Conservation (phyloP, 1,140 invertebrate species). For the Manduca sexta region DNA sequence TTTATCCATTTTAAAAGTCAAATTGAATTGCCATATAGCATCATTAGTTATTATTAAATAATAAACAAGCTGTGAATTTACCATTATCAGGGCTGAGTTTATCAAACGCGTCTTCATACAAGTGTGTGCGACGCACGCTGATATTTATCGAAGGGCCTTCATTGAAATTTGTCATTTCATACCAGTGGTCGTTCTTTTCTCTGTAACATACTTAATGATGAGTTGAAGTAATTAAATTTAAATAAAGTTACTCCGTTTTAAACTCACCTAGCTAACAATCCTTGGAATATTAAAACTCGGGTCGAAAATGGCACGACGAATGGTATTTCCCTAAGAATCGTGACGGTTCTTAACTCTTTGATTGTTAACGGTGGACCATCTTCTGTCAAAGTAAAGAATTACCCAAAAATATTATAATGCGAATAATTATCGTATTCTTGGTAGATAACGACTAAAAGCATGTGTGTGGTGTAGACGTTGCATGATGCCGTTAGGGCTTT, state of each 20-base stretch:
- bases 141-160: slow-evolving; percentile 85
- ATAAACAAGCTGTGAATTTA: no score
- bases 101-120: slow-evolving; percentile 98
- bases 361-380: slow-evolving; percentile 88
- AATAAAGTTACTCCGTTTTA: no score
- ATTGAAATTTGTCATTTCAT: slow-evolving; percentile 81
- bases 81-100: slow-evolving; percentile 93
- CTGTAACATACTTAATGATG: slow-evolving; percentile 61
- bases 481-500: no score
- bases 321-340: slow-evolving; percentile 92
- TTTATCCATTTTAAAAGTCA: no score
- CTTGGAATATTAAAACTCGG: slow-evolving; percentile 89
- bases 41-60: no score
- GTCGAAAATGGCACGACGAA: slow-evolving; percentile 94
- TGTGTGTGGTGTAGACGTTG: no score
- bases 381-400: slow-evolving; percentile 56
- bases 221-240: no score
- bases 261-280: slow-evolving; percentile 73
- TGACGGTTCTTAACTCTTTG: slow-evolving; percentile 90
- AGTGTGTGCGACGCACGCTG: slow-evolving; percentile 89
- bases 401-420: no score
- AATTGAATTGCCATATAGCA: no score
- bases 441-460: no score
- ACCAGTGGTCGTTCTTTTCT: slow-evolving; percentile 84
- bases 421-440: no score